Conservation (phyloP, 2,797 vertebrate species). For the Chaetophractus vellerosus region DNA sequence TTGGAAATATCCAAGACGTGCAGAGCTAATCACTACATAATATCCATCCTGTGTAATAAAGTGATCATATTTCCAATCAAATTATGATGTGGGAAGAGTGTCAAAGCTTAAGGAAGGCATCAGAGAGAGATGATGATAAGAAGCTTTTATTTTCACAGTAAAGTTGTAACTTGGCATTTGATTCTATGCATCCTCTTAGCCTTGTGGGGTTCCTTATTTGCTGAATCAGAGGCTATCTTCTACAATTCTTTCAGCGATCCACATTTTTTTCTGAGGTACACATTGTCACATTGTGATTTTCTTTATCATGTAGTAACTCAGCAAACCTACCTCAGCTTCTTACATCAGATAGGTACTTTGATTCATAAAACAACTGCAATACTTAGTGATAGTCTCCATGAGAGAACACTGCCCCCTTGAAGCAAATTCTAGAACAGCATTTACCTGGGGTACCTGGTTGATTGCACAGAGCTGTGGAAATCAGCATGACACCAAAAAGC, state of each 20-base stretch:
- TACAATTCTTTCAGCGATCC: neutral
- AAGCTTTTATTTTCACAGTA: neutral
- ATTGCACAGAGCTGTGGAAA: neutral
- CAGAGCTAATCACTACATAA: neutral
- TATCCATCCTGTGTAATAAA: neutral
- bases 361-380: neutral
- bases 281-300: neutral
- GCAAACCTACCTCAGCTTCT: neutral
- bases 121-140: neutral
- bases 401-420: neutral
- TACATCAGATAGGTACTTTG: neutral
- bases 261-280: neutral
- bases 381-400: neutral
- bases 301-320: neutral
- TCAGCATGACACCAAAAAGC: neutral
- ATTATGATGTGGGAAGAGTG: neutral
- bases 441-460: neutral
- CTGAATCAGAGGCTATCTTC: neutral
- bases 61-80: neutral
- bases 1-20: neutral
- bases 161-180: neutral
- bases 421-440: neutral
- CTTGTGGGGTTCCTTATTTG: neutral
- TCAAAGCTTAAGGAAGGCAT: neutral
- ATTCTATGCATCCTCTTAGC: neutral